Percentiles rank a stretch among this genome's conserved stretches.
phyloP scores from a whole-genome alignment of 2,113 vertebrate species.

The Nyctibius bracteatus region DNA sequence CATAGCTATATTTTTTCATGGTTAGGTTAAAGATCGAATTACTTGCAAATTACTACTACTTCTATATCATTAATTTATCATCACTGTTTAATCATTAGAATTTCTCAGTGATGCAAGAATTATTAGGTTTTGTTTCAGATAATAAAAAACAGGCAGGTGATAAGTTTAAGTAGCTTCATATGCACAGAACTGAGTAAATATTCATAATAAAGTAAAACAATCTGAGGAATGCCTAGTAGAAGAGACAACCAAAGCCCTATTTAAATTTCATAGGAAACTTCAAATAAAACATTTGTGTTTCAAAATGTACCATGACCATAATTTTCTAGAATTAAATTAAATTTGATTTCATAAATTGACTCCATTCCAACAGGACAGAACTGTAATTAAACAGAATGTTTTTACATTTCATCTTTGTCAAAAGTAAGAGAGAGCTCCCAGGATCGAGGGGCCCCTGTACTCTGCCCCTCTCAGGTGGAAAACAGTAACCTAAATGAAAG shows the following conservation, averaged over 20 bases:
- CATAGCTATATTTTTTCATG: not conserved
- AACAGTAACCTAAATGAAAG: too few relatives aligned
- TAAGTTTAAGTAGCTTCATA: not conserved
- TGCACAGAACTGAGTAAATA: not conserved
- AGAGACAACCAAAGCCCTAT: not conserved
- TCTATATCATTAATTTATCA: not conserved
- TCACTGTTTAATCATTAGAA: not conserved
- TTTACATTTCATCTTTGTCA: not conserved
- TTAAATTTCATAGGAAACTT: not conserved
- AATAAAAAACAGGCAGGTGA: not conserved
- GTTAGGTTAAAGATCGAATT: not conserved
- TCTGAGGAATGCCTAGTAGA: not conserved
- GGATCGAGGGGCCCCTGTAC: too few relatives aligned
- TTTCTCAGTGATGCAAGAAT: not conserved
- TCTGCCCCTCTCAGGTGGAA: too few relatives aligned
- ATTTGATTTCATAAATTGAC: not conserved
- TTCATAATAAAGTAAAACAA: not conserved
- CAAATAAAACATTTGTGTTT: not conserved
- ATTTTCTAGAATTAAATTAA: not conserved
- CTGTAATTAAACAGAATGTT: not conserved
- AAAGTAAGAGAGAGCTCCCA: too few relatives aligned
- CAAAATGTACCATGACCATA: not conserved
- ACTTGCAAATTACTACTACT: not conserved
- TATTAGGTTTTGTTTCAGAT: not conserved
- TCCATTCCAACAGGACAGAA: not conserved